Evolutionary conservation across 2,888 invertebrate genomes (phyloP).

Genomic region (Tipula vernalis): DNA sequence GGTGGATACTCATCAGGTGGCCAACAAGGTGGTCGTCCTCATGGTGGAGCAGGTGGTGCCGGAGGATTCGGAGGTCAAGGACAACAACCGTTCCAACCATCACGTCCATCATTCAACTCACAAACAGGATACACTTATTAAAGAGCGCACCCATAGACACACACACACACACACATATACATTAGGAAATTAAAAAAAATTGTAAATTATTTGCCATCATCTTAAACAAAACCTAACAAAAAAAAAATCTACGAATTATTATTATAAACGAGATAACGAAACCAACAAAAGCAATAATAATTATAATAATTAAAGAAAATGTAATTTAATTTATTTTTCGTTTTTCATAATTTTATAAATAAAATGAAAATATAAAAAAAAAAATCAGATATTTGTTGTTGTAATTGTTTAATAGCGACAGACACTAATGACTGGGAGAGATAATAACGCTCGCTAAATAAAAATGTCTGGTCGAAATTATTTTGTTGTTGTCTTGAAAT

Average conservation of each 20-base stretch:
- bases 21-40: background rate
- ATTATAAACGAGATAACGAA: background rate
- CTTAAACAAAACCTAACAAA: background rate
- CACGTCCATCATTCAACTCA: background rate
- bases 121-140: slow-evolving; percentile 11
- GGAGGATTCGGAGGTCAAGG: background rate
- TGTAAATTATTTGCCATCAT: background rate
- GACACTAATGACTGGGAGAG: background rate
- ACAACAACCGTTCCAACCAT: background rate
- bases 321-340: background rate
- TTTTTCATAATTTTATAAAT: background rate
- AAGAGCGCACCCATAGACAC: background rate
- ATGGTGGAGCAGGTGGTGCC: background rate
- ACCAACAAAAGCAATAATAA: background rate
- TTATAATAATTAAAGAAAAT: background rate
- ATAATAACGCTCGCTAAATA: background rate
- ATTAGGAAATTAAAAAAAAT: background rate
- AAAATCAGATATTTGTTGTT: background rate
- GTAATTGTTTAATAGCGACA: background rate
- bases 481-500: background rate
- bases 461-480: background rate
- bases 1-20: slow-evolving; percentile 9
- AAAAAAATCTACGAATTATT: background rate
- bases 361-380: background rate
- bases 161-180: background rate